Evolutionary conservation across 37 sponge, comb jelly and placozoan species (phyloP).

Genomic region (Cliona cf. orientalis): DNA sequence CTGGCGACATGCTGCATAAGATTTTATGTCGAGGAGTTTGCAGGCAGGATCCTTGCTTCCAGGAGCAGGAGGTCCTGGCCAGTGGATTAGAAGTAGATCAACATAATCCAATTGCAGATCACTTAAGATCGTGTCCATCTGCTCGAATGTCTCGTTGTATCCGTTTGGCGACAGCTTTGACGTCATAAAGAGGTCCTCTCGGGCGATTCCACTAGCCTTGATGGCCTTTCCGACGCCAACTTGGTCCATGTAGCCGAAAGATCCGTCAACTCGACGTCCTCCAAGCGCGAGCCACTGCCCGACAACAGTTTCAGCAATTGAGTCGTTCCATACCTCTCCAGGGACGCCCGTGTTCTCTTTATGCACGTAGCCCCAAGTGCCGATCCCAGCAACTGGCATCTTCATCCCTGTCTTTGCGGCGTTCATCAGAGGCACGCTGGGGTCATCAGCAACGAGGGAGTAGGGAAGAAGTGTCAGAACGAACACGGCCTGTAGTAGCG

Average conservation of each 20-base stretch:
- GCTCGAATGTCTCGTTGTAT: slow-evolving; percentile 30
- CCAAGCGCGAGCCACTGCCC: slow-evolving; percentile 10
- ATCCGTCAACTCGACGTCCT: slow-evolving; percentile 12
- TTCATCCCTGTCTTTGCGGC: slow-evolving; percentile 37
- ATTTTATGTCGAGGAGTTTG: background rate
- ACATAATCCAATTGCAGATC: slow-evolving; percentile 20
- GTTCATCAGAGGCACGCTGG: slow-evolving; percentile 13
- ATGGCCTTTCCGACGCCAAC: slow-evolving; percentile 18
- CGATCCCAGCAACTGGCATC: slow-evolving; percentile 38
- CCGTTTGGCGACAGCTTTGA: slow-evolving; percentile 33
- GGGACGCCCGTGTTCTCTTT: background rate
- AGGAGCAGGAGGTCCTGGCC: slow-evolving; percentile 20
- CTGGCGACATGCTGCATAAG: slow-evolving; percentile 13
- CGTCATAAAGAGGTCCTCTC: slow-evolving; percentile 34
- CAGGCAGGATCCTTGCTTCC: slow-evolving; percentile 16
- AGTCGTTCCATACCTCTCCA: slow-evolving; percentile 29
- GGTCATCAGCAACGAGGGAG: background rate
- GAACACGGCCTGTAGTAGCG: too few species aligned
- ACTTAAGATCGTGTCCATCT: background rate
- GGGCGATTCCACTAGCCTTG: slow-evolving; percentile 14
- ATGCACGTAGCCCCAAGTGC: slow-evolving; percentile 20
- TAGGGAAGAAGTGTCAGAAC: too few species aligned
- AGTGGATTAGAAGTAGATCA: slow-evolving; percentile 57
- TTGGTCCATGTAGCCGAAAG: slow-evolving; percentile 5
- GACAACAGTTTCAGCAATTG: slow-evolving; percentile 15